These are phyloP conservation scores for Enteromius afrohamiltoni DNA, from an alignment of 2,797 vertebrate species.

Conservation along the genomic window DNA sequence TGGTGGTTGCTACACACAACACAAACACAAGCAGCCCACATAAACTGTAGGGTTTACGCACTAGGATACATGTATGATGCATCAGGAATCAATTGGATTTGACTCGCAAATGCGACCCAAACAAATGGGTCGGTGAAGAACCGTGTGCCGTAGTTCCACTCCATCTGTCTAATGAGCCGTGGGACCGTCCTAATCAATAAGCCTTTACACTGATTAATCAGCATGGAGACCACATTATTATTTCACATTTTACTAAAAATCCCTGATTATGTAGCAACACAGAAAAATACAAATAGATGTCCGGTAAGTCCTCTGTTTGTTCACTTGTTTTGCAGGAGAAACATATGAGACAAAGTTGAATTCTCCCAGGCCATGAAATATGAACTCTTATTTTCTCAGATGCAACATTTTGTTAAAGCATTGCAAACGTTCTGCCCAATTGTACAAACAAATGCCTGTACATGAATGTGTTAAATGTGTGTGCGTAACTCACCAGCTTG, in stretches of 20 bases:
- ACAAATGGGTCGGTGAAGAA: conserved; percentile 63
- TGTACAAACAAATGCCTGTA: neutral
- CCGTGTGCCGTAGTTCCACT: conserved; percentile 52
- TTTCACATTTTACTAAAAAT: conserved; percentile 53
- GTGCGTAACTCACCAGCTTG: conserved; percentile 89
- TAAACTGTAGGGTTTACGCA: conserved; percentile 42
- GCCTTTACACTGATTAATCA: conserved; percentile 79
- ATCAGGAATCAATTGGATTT: conserved; percentile 69
- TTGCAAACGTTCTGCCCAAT: no score
- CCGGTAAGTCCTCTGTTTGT: no score
- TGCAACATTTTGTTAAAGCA: neutral
- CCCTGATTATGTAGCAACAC: neutral
- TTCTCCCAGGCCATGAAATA: neutral
- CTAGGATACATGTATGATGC: conserved; percentile 55
- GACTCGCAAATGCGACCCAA: conserved; percentile 60
- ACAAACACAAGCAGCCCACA: neutral
- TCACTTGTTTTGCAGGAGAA: neutral
- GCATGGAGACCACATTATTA: conserved; percentile 69
- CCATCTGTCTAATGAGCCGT: conserved; percentile 68
- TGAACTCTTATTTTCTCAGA: no score
- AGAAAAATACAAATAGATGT: neutral
- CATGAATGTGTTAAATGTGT: neutral
- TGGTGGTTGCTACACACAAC: neutral
- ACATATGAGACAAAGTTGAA: neutral
- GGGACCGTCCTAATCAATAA: conserved; percentile 77